Evolutionary conservation across 2,113 vertebrate species (phyloP).

Genomic region (Cochlearius cochlearius): DNA sequence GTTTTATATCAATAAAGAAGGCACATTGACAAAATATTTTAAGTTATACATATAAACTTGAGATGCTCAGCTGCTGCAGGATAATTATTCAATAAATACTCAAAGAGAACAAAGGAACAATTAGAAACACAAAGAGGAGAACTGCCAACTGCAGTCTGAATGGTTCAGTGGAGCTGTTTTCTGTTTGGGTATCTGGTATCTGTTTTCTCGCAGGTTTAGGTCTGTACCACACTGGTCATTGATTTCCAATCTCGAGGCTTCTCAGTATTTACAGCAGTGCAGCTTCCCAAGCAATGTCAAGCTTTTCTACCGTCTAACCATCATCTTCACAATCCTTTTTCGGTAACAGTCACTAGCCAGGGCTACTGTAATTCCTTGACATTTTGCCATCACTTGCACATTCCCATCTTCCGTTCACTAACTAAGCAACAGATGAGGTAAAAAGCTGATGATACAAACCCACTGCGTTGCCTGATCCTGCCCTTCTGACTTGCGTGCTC

Average conservation of each 20-base stretch:
- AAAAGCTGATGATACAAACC: background rate
- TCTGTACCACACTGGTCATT: background rate
- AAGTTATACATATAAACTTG: background rate
- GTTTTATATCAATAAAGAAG: background rate
- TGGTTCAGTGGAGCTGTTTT: background rate
- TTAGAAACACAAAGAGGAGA: background rate
- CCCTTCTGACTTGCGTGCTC: rapidly evolving
- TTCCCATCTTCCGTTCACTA: background rate
- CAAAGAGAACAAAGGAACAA: background rate
- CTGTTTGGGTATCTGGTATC: background rate
- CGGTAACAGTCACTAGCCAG: background rate
- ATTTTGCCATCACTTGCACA: background rate
- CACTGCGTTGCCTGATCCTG: background rate
- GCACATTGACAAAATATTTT: background rate
- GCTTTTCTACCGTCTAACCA: background rate
- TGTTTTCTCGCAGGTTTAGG: background rate
- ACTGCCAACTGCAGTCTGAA: background rate
- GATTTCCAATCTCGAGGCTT: background rate
- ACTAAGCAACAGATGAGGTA: rapidly evolving
- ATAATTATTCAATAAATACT: background rate
- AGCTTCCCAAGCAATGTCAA: background rate
- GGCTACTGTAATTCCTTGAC: background rate
- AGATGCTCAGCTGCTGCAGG: background rate
- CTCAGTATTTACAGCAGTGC: background rate
- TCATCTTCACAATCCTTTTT: background rate